These are phyloP conservation scores for Zosterops borbonicus DNA, from an alignment of 2,113 vertebrate genomes.

Conservation along the genomic window DNA sequence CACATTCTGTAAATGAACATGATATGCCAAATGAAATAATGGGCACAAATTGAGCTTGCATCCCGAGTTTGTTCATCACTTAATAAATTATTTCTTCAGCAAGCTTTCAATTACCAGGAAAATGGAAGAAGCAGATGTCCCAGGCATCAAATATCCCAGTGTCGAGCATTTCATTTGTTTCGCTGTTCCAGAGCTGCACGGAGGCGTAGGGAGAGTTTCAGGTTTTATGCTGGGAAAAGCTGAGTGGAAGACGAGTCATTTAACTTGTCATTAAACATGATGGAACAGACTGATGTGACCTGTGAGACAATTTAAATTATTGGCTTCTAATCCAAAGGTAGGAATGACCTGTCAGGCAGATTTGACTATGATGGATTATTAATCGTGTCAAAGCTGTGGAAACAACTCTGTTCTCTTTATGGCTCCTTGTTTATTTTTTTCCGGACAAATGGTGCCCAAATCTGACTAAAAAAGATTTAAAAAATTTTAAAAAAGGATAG, in stretches of 20 bases:
- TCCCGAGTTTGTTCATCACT: slow-evolving; percentile 42
- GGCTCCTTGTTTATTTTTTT: not conserved
- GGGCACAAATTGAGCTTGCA: slow-evolving; percentile 49
- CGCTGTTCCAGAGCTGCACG: not conserved
- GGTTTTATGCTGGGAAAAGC: not conserved
- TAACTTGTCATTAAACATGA: slow-evolving; percentile 34
- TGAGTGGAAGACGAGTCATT: slow-evolving; percentile 7
- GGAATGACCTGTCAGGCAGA: slow-evolving; percentile 29
- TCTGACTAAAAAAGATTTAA: not conserved
- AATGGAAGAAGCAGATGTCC: slow-evolving; percentile 36
- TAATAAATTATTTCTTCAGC: slow-evolving; percentile 41
- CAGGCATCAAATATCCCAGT: not conserved
- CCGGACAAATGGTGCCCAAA: not conserved
- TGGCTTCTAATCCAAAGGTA: slow-evolving; percentile 24
- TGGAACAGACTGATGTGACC: slow-evolving; percentile 45
- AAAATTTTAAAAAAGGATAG: not conserved
- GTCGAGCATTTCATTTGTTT: not conserved
- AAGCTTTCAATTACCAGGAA: slow-evolving; percentile 55
- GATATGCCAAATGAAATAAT: slow-evolving; percentile 47
- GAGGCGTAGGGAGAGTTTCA: not conserved
- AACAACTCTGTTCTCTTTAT: not conserved
- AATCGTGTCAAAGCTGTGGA: not conserved
- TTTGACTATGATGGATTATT: not conserved
- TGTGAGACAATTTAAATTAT: not conserved
- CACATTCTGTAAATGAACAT: slow-evolving; percentile 11